phyloP scores from a whole-genome alignment of 2,797 vertebrate species.

The Vultur gryphus region DNA sequence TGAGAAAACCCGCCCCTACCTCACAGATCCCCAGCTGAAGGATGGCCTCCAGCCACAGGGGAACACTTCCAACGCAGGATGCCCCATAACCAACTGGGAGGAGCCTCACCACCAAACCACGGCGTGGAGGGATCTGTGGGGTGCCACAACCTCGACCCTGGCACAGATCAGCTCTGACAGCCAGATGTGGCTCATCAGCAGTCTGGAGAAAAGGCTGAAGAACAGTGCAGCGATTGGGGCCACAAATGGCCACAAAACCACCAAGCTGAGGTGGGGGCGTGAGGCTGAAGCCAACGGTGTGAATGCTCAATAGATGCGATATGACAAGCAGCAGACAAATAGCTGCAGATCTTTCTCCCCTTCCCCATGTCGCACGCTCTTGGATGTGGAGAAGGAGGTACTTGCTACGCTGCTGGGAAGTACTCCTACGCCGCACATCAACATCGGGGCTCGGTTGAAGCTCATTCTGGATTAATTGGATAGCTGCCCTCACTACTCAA shows the following conservation, averaged over 20 bases:
- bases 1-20: background rate
- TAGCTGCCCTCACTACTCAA: background rate
- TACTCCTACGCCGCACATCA: background rate
- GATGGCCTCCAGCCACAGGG: background rate
- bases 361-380: background rate
- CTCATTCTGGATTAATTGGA: background rate
- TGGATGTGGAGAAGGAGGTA: background rate
- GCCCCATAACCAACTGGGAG: background rate
- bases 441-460: background rate
- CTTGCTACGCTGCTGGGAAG: background rate
- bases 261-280: background rate
- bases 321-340: background rate
- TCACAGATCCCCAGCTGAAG: background rate
- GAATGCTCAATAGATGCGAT: background rate
- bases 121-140: background rate
- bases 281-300: background rate
- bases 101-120: background rate
- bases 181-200: background rate
- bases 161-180: background rate
- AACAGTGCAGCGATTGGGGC: background rate
- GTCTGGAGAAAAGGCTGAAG: background rate
- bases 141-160: background rate
- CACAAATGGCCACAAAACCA: background rate
- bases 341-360: background rate
- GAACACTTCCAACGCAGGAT: background rate